Evolutionary conservation across 2,888 invertebrate species (phyloP), one percentile per base, ranked within the genome.

Genomic region (Chromoteleia sp.): DNA sequence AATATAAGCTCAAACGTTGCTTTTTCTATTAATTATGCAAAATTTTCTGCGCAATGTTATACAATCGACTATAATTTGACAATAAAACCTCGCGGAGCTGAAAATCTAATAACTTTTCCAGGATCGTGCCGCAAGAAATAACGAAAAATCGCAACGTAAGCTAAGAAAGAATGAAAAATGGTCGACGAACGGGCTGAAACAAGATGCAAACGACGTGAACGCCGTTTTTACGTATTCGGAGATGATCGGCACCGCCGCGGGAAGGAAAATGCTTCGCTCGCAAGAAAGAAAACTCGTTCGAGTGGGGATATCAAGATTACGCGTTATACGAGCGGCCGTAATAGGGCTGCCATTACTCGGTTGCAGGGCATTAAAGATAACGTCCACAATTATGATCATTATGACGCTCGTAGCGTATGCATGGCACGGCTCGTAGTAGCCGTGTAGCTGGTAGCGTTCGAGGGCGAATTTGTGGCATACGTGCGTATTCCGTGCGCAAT

Each of bases 301-400:
- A 65, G 87, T 82, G 86, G 88, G 88, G 88, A 89, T 90, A 91
- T 90, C 91, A 89, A 89, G 91, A 91, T 91, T 87, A 83, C 84
- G 86, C 81, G 85, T 88, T 90, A 88, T 89, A 89, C 86, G 87
- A 87, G 89, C 89, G 88, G 89, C 88, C 89, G 87, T 90, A 89
- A 89, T 87, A 88, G 85, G 76, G 78, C 88, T 83, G 87, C 87
- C 86, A 89, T 89, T 88, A 87, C 85, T 83, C 85, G 84, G 86
- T 88, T 87, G 85, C 86, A 86, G 85, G 84, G 88, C 87, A 90
- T 89, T 90, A 88, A 89, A 90, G 89, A 90, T 89, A 90, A 87
- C 87, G 86, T 76, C 83, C 65, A 87, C 87, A 89, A 90, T 90
- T 90, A 90, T 88, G 87, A 88, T 89, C 86, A 88, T 90, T 90